Evolutionary conservation across 2,113 vertebrate species (phyloP).

Genomic region (Arenaria interpres): DNA sequence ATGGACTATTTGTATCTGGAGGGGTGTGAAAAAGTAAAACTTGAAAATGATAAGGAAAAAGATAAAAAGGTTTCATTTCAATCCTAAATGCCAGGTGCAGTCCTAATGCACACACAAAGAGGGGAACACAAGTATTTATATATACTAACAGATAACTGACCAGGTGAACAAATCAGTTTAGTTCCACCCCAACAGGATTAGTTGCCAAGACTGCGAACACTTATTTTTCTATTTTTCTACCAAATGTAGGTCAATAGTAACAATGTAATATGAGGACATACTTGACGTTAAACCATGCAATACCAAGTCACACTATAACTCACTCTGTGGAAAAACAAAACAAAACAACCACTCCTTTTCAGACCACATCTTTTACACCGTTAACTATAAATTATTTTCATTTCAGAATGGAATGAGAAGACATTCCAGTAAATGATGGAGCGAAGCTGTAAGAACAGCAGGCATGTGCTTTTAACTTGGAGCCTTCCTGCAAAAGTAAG

Average conservation of each 20-base stretch:
- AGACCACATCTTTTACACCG: not conserved
- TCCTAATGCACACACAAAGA: not conserved
- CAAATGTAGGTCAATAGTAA: not conserved
- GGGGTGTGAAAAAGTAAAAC: not conserved
- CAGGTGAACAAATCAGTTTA: not conserved
- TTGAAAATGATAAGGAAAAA: not conserved
- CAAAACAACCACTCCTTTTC: not conserved
- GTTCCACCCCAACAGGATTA: not conserved
- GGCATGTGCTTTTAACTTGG: not conserved
- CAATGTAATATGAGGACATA: not conserved
- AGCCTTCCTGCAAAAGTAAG: not conserved
- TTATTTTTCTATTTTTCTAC: not conserved
- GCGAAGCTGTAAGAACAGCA: not conserved
- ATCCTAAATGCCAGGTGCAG: not conserved
- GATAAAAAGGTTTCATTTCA: not conserved
- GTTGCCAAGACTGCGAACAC: not conserved
- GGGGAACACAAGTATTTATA: not conserved
- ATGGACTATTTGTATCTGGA: constrained; percentile 43
- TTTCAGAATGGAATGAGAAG: not conserved
- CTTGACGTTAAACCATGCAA: not conserved
- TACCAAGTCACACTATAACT: not conserved
- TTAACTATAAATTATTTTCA: not conserved
- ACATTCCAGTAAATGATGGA: not conserved
- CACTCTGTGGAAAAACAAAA: not conserved
- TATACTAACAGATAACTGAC: not conserved